These are phyloP conservation scores for Columbina picui DNA, from an alignment of 2,113 vertebrate species.

Conservation along the genomic window DNA sequence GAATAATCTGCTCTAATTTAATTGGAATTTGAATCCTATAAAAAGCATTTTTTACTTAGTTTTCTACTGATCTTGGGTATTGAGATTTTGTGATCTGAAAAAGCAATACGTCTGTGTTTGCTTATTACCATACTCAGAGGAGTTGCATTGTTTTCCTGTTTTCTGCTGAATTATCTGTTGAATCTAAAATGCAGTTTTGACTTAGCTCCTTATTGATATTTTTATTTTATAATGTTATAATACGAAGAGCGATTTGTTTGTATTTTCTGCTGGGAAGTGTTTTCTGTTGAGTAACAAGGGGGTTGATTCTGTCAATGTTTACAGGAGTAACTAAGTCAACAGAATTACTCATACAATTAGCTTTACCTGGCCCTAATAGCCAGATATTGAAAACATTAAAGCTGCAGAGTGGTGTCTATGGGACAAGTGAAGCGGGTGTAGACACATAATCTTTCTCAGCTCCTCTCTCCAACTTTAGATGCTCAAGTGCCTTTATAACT, in stretches of 20 bases:
- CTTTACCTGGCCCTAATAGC: slow-evolving; percentile 16
- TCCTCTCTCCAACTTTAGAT: background rate
- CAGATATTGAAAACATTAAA: background rate
- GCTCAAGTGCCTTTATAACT: background rate
- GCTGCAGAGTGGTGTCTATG: background rate
- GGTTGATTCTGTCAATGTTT: slow-evolving; percentile 32
- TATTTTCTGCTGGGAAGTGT: slow-evolving; percentile 36
- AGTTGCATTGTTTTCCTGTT: slow-evolving; percentile 3
- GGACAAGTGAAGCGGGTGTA: background rate
- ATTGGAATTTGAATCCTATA: slow-evolving; percentile 69
- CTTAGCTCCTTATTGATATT: slow-evolving; percentile 47
- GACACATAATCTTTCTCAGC: background rate
- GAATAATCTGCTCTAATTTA: slow-evolving; percentile 72
- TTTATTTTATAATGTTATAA: slow-evolving; percentile 43
- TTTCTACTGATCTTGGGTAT: slow-evolving; percentile 54
- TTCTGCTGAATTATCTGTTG: slow-evolving; percentile 55
- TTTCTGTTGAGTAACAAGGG: background rate
- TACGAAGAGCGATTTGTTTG: slow-evolving; percentile 28
- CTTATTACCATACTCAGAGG: slow-evolving; percentile 23
- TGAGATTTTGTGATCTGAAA: slow-evolving; percentile 63
- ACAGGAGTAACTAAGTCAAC: slow-evolving; percentile 22
- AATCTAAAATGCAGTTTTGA: slow-evolving; percentile 48
- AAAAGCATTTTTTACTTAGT: slow-evolving; percentile 58
- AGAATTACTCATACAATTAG: slow-evolving; percentile 34
- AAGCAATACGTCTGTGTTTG: slow-evolving; percentile 6